Evolutionary conservation across 1,140 invertebrate genomes (phyloP).

Genomic region (Glomeris maerens): DNA sequence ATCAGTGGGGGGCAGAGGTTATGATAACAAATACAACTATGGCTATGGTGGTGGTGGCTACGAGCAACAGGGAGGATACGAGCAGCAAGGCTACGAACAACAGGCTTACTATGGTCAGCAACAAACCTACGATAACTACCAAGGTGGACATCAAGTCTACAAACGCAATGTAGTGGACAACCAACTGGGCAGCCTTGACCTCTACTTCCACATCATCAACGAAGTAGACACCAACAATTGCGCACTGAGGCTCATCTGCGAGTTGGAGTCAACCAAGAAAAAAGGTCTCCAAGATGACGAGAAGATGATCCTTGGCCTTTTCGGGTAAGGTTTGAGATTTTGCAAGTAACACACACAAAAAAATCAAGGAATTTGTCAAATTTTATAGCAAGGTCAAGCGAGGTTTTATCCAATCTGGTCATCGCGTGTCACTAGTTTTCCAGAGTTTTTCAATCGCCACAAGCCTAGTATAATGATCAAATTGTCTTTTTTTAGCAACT

Average conservation of each 20-base stretch:
- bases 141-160: not conserved
- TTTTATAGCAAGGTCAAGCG: no score
- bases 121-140: no score
- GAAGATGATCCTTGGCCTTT: slow-evolving; percentile 7
- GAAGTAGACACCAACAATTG: slow-evolving; percentile 10
- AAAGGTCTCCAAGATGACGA: slow-evolving; percentile 6
- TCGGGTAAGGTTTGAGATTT: slow-evolving; percentile 8
- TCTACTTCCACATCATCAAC: slow-evolving; percentile 13
- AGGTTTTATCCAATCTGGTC: no score
- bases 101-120: no score
- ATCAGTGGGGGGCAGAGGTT: not conserved
- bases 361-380: no score
- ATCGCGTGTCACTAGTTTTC: no score
- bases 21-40: no score
- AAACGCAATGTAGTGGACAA: slow-evolving; percentile 1
- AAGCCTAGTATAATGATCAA: no score
- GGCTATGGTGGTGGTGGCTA: not conserved
- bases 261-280: slow-evolving; percentile 3
- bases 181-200: slow-evolving; percentile 7
- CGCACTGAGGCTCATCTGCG: slow-evolving; percentile 10
- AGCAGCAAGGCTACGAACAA: not conserved
- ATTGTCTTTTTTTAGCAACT: no score
- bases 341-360: no score
- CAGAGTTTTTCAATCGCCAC: no score
- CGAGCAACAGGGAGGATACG: not conserved